These are phyloP conservation scores for Sarcophaga caerulescens DNA, from an alignment of 2,888 invertebrate genomes.

Conservation along the genomic window DNA sequence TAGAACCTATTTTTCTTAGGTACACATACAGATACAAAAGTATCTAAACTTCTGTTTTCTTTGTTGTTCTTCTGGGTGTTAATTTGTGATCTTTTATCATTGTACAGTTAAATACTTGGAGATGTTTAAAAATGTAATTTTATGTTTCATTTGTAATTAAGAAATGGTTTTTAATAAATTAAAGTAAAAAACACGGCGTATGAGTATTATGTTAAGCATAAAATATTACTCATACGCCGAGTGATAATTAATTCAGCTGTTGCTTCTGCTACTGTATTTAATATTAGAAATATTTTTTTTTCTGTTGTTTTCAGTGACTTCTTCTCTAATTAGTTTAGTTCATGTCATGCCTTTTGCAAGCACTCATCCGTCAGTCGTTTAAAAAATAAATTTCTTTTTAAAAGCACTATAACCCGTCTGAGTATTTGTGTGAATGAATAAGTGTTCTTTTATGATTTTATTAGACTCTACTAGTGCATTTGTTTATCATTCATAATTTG, in stretches of 20 bases:
- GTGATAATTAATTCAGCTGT: neutral
- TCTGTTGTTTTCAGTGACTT: neutral
- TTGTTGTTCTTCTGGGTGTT: constrained; percentile 13
- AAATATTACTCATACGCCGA: constrained; percentile 13
- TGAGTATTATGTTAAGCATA: neutral
- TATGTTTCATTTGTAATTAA: too few relatives aligned
- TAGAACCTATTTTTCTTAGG: too few relatives aligned
- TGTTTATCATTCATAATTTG: constrained; percentile 15
- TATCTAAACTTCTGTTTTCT: too few relatives aligned
- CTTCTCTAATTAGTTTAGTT: constrained; percentile 1
- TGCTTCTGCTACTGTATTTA: neutral
- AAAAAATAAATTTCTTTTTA: neutral
- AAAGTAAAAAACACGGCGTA: neutral
- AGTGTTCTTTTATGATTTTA: constrained; percentile 25
- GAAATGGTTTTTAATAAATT: neutral
- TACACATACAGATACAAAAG: too few relatives aligned
- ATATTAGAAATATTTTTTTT: neutral
- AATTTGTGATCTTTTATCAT: constrained; percentile 54
- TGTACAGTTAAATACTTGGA: constrained; percentile 27
- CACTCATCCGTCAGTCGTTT: neutral
- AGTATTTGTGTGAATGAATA: neutral
- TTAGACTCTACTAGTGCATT: neutral
- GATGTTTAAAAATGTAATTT: too few relatives aligned
- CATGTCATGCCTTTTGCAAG: neutral
- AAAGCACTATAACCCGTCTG: neutral